Base-by-base conservation (phyloP, 2,888 invertebrate species). In the Folsomia manolachei region DNA sequence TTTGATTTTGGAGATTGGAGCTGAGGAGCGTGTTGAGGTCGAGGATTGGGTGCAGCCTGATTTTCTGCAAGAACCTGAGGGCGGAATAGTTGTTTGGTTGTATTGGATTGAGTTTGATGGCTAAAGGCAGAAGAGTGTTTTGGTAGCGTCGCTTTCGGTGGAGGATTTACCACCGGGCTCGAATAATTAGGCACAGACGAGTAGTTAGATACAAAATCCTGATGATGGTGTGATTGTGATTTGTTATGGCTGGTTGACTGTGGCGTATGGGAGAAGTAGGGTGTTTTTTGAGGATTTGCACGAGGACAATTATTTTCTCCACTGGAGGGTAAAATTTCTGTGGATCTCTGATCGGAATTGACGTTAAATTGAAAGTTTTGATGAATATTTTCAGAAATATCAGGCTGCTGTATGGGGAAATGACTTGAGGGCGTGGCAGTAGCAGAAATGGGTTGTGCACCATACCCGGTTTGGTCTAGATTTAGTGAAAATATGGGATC, bases 41-140 rank as follows among this genome's bases (percentile, higher is more conserved):
- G 39, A 39, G 39, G 39, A 39, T 39, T 39, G 39, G 14, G n/a
- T n/a, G n/a, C n/a, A n/a, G n/a, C n/a, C n/a, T 39, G 39, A 39
- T 39, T 39, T 39, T 14, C 39, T 14, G 14, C 56, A 56, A 14
- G 18, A 56, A 56, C 18, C 24, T 63, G 25, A 19, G 63, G 26
- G 11, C 63, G 63, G 26, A 63, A 63, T 9, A 25, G 63, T 63
- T 63, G 24, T 63, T 11, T 63, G 24, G 63, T 19, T 4, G 60
- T n/a, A 19, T 9, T 63, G 63, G n/a, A 19, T 66, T 66, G 51
- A 23, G 23, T 7, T 51, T 52, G 65, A 7, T 63, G 52, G 23
- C 19, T 1, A 52, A 51, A 18, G 51, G 9, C 18, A 18, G 51
- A 51, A 51, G 51, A 51, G 51, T 18, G 51, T 56, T 56, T 56